These are phyloP conservation scores for Aspidiotus rigidus DNA, from an alignment of 2,888 invertebrate species.

Conservation along the genomic window DNA sequence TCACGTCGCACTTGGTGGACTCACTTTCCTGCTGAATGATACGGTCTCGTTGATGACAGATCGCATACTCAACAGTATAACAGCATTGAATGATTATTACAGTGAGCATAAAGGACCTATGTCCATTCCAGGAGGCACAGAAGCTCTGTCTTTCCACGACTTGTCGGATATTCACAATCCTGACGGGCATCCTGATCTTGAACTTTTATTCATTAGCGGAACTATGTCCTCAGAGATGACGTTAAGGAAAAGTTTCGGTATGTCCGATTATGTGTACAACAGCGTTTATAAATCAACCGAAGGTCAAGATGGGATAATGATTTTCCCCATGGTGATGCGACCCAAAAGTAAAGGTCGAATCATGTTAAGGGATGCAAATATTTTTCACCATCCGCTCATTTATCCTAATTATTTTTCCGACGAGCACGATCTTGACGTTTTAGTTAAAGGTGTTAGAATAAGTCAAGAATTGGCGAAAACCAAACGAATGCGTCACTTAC, in stretches of 20 bases:
- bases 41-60: constrained; percentile 43
- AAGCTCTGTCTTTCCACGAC: constrained; percentile 56
- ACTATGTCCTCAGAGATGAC: constrained; percentile 48
- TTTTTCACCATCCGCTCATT: constrained; percentile 55
- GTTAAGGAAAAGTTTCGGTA: constrained; percentile 49
- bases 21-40: constrained; percentile 50
- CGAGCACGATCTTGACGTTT: constrained; percentile 52
- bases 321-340: constrained; percentile 55
- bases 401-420: constrained; percentile 58
- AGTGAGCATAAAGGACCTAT: constrained; percentile 49
- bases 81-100: constrained; percentile 48
- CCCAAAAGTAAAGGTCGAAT: constrained; percentile 61
- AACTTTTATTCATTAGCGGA: constrained; percentile 53
- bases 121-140: constrained; percentile 58
- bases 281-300: constrained; percentile 45
- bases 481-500: constrained; percentile 52
- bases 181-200: constrained; percentile 56
- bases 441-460: constrained; percentile 53
- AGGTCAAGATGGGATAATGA: constrained; percentile 48
- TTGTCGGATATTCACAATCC: constrained; percentile 50
- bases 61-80: constrained; percentile 42
- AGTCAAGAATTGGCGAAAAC: constrained; percentile 52
- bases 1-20: constrained; percentile 56
- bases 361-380: constrained; percentile 54
- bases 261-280: constrained; percentile 45